Conservation (phyloP, 2,113 vertebrate species). For the Dicrurus megarhynchus region DNA sequence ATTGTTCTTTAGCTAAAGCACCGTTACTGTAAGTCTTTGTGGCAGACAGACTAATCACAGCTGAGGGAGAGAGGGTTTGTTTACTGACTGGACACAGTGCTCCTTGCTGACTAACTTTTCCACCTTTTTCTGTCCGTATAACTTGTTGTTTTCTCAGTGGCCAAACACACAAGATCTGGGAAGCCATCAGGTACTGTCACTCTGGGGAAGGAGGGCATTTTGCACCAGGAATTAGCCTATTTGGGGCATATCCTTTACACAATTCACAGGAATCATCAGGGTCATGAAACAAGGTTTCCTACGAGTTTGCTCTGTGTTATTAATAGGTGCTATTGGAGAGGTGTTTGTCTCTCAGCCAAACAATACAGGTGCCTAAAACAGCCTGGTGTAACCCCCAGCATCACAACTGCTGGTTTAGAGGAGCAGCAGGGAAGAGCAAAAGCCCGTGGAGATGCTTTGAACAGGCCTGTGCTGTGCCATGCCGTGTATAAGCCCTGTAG, state of each 20-base stretch:
- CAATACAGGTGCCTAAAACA: background rate
- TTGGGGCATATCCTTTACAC: background rate
- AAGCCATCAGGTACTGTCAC: background rate
- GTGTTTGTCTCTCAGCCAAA: background rate
- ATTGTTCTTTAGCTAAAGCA: background rate
- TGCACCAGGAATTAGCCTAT: background rate
- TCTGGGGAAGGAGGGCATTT: background rate
- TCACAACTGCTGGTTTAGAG: background rate
- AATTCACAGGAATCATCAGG: background rate
- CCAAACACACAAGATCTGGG: background rate
- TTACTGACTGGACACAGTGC: background rate
- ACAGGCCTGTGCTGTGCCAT: accelerated
- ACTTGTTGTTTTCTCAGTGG: background rate
- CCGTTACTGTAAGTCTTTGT: background rate
- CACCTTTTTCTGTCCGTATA: background rate
- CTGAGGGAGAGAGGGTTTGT: background rate
- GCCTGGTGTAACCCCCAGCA: background rate
- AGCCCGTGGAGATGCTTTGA: background rate
- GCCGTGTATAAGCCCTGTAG: accelerated
- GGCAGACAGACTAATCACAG: background rate
- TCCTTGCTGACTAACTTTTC: background rate
- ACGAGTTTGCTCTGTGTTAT: background rate
- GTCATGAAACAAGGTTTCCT: background rate
- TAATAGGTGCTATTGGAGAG: accelerated
- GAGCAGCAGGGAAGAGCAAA: background rate